These are phyloP conservation scores for Pachypeltis micranthus DNA, from an alignment of 1,140 invertebrate species.

Conservation along the genomic window DNA sequence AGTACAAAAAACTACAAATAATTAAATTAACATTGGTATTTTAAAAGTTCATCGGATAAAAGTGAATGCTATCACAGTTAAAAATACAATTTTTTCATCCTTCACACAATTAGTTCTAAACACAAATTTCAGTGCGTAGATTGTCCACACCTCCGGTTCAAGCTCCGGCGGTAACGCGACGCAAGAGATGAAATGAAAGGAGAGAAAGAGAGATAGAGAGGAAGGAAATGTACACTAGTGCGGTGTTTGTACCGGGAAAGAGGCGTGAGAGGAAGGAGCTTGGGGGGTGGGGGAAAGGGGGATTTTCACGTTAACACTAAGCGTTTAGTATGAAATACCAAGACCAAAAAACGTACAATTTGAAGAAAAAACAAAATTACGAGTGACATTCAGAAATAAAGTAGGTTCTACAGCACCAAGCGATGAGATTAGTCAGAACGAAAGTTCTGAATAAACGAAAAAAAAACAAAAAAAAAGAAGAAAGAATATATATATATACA, in stretches of 20 bases:
- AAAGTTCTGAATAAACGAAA: neutral
- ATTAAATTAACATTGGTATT: conserved; percentile 14
- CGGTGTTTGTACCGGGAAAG: no score
- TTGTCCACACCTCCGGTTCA: conserved; percentile 15
- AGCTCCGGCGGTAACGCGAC: no score
- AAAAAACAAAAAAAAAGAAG: neutral
- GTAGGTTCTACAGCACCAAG: conserved; percentile 17
- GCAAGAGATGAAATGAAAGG: no score
- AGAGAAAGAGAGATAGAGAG: no score
- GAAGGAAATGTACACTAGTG: no score
- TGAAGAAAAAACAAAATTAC: no score
- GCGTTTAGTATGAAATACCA: no score
- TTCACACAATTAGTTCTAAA: conserved; percentile 14
- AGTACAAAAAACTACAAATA: conserved; percentile 17
- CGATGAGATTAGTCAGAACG: conserved; percentile 13
- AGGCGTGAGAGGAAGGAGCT: no score
- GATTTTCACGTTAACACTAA: no score
- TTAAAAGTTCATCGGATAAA: conserved; percentile 6
- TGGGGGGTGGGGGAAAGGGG: no score
- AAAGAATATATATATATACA: conserved; percentile 3
- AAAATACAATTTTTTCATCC: conserved; percentile 1
- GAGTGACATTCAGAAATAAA: no score
- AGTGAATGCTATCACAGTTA: conserved; percentile 23
- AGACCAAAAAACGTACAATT: no score
- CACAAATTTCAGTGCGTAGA: conserved; percentile 16